Evolutionary conservation across 2,888 invertebrate species (phyloP).

Genomic region (Dasysyrphus albostriatus): DNA sequence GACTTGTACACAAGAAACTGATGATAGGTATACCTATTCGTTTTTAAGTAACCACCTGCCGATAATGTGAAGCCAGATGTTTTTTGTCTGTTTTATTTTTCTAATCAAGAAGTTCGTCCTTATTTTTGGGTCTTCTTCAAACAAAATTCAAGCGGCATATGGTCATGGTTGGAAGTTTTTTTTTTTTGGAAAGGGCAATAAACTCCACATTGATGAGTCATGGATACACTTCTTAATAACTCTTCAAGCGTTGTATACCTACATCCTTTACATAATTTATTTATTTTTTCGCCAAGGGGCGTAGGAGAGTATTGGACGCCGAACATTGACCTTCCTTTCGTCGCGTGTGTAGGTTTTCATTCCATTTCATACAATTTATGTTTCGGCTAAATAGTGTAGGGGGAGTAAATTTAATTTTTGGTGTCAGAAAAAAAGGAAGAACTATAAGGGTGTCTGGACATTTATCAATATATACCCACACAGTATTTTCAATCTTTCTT

Average conservation of each 20-base stretch:
- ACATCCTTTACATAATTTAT: constrained; percentile 31
- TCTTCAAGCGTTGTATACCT: not conserved
- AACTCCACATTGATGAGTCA: constrained; percentile 65
- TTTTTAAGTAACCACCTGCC: constrained; percentile 60
- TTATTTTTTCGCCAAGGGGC: constrained; percentile 17
- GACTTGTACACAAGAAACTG: constrained; percentile 13
- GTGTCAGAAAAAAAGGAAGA: constrained; percentile 51
- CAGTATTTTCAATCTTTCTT: constrained; percentile 12
- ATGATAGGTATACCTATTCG: constrained; percentile 14
- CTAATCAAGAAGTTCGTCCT: constrained; percentile 61
- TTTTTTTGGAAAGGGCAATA: constrained; percentile 55
- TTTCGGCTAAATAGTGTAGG: constrained; percentile 35
- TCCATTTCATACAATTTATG: constrained; percentile 29
- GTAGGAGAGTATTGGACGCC: constrained; percentile 51
- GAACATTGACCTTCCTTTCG: constrained; percentile 63
- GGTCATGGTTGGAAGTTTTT: constrained; percentile 34
- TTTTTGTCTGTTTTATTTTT: constrained; percentile 19
- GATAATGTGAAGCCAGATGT: constrained; percentile 56
- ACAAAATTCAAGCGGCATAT: constrained; percentile 57
- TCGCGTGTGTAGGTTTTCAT: constrained; percentile 67
- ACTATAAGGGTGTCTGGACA: constrained; percentile 64
- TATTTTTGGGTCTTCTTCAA: constrained; percentile 18
- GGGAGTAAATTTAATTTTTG: constrained; percentile 56
- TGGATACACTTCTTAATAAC: constrained; percentile 51
- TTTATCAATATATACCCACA: constrained; percentile 65